phyloP scores from a whole-genome alignment of 2,888 invertebrate genomes.

The Eristalinus sepulchralis region DNA sequence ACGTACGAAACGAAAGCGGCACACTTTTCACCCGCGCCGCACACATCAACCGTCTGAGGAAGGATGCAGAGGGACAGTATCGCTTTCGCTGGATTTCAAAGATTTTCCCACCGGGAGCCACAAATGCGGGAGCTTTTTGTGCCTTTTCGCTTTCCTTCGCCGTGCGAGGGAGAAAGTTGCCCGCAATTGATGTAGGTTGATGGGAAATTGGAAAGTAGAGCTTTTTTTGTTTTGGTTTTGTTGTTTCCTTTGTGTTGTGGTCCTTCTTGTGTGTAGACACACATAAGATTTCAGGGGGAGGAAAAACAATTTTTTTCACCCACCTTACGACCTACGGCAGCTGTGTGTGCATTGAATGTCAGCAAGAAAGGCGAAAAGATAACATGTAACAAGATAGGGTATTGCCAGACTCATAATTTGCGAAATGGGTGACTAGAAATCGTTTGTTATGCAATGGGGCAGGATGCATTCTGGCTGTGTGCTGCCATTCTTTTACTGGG shows the following conservation, averaged over 20 bases:
- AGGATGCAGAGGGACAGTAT: constrained; percentile 62
- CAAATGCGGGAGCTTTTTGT: constrained; percentile 37
- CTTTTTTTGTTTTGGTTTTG: constrained; percentile 25
- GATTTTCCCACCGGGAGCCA: constrained; percentile 43
- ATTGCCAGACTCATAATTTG: no score
- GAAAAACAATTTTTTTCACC: not conserved
- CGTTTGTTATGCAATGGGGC: no score
- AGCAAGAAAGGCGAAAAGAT: constrained; percentile 9
- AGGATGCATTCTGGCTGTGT: no score
- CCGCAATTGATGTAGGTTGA: constrained; percentile 64
- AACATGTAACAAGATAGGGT: constrained; percentile 9
- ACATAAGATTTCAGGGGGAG: not conserved
- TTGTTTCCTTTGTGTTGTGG: not conserved
- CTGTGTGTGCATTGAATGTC: not conserved
- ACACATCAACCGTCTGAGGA: constrained; percentile 63
- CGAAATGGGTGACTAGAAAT: no score
- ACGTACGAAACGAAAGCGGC: constrained; percentile 54
- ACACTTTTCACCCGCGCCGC: constrained; percentile 59
- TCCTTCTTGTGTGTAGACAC: not conserved
- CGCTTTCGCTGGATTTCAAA: constrained; percentile 39
- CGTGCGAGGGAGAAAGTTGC: constrained; percentile 61
- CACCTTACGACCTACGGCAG: not conserved
- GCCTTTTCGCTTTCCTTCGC: constrained; percentile 34
- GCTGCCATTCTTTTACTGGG: no score
- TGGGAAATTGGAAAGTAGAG: constrained; percentile 55